These are phyloP conservation scores for Himalopsyche tibetana DNA, from an alignment of 2,888 invertebrate genomes.

Conservation along the genomic window DNA sequence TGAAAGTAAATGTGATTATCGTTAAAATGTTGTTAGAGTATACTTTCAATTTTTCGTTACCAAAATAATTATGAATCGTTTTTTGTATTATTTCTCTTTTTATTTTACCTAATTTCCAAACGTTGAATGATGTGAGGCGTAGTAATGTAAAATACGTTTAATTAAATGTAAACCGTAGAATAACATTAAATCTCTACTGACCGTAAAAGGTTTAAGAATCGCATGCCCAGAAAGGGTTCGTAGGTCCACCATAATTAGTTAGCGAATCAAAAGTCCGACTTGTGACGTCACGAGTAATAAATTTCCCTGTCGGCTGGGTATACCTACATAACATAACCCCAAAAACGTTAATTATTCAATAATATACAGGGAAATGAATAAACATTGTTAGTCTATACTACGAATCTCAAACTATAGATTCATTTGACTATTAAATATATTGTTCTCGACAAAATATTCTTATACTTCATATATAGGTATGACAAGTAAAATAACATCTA, in stretches of 20 bases:
- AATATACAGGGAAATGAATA: slow-evolving; percentile 41
- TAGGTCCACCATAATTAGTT: slow-evolving; percentile 28
- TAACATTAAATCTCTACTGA: slow-evolving; percentile 34
- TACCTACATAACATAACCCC: slow-evolving; percentile 31
- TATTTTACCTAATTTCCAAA: no score
- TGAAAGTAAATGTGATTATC: no score
- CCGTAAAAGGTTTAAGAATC: slow-evolving; percentile 26
- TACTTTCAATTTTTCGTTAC: no score
- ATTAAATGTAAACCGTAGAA: slow-evolving; percentile 29
- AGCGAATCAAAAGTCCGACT: slow-evolving; percentile 36
- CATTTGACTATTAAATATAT: no score
- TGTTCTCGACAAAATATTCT: no score
- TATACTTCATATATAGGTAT: no score
- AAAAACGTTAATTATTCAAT: slow-evolving; percentile 43
- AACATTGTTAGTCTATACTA: background rate
- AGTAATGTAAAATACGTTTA: slow-evolving; percentile 34
- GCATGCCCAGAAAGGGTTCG: slow-evolving; percentile 29
- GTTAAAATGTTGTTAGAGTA: no score
- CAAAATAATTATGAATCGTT: no score
- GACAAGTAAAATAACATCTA: no score
- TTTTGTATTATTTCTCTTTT: no score
- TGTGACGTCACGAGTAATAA: slow-evolving; percentile 38
- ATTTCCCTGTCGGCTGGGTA: slow-evolving; percentile 9
- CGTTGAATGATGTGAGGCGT: background rate
- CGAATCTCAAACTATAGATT: background rate